Evolutionary conservation across 2,113 vertebrate genomes (phyloP).

Genomic region (Dromiciops gliroides): DNA sequence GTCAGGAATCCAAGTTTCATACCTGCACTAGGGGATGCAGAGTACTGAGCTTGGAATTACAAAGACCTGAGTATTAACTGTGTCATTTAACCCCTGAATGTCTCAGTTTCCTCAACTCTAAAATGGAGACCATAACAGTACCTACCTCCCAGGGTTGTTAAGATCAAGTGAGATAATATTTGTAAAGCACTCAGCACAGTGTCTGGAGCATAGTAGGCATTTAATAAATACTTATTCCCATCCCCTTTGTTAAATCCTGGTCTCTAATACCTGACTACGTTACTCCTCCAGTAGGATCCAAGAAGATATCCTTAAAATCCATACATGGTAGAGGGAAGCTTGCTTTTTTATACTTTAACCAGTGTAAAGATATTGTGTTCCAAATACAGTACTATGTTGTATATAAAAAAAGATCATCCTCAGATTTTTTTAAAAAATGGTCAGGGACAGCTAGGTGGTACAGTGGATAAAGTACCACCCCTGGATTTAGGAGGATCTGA

Average conservation of each 20-base stretch:
- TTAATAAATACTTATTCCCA: background rate
- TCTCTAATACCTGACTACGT: background rate
- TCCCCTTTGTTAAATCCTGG: background rate
- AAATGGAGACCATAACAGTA: background rate
- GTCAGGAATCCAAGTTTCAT: background rate
- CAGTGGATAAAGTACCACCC: too few species aligned
- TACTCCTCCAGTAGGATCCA: background rate
- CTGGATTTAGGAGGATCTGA: too few species aligned
- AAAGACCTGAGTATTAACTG: background rate
- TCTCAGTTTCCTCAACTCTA: background rate
- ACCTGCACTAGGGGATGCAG: background rate
- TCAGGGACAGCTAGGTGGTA: too few species aligned
- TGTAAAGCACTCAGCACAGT: background rate
- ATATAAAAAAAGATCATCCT: background rate
- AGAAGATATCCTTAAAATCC: background rate
- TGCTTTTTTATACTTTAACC: background rate
- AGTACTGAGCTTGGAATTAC: background rate
- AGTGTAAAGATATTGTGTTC: background rate
- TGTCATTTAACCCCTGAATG: background rate
- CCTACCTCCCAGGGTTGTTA: background rate
- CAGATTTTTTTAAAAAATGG: too few species aligned
- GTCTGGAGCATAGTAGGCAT: background rate
- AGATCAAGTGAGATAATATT: background rate
- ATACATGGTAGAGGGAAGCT: background rate
- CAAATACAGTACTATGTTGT: constrained; percentile 3